Evolutionary conservation across 1,140 invertebrate species (phyloP).

Genomic region (Bombus superbus): DNA sequence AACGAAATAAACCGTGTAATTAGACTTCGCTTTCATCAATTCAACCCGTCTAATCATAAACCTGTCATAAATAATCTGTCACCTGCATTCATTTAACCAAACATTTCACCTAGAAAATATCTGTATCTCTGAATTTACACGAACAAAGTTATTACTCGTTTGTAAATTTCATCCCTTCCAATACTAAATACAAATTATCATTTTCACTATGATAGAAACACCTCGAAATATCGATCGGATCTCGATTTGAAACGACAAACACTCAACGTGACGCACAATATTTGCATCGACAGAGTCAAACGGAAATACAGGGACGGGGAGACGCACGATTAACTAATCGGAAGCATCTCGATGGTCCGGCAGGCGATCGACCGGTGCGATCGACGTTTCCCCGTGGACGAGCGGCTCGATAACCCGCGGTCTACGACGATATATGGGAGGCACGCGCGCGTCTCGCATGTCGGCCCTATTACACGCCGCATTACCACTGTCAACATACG

Average conservation of each 20-base stretch:
- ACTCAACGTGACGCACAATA: conserved; percentile 7
- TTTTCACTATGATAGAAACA: not conserved
- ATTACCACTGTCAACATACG: conserved; percentile 71
- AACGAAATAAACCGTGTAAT: not conserved
- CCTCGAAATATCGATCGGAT: not conserved
- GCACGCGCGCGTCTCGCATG: conserved; percentile 48
- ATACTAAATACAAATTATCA: not conserved
- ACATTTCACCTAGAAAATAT: too few relatives aligned
- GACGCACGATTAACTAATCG: conserved; percentile 1
- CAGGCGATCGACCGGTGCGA: conserved; percentile 17
- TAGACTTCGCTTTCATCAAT: not conserved
- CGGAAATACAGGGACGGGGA: not conserved
- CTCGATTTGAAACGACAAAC: not conserved
- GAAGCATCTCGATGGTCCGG: conserved; percentile 1
- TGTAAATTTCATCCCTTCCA: too few relatives aligned
- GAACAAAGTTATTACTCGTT: too few relatives aligned
- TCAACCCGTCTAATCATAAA: not conserved
- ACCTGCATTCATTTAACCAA: not conserved
- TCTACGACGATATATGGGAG: conserved; percentile 57
- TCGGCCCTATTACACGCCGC: conserved; percentile 65
- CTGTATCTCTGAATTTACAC: too few relatives aligned
- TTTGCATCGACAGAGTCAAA: conserved; percentile 3
- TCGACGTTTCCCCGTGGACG: conserved; percentile 37
- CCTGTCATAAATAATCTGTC: not conserved
- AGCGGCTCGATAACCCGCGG: conserved; percentile 43